Evolutionary conservation across 2,797 vertebrate genomes (phyloP), one percentile per base, ranked within the genome.

Genomic region (Typhlichthys eigenmanni): DNA sequence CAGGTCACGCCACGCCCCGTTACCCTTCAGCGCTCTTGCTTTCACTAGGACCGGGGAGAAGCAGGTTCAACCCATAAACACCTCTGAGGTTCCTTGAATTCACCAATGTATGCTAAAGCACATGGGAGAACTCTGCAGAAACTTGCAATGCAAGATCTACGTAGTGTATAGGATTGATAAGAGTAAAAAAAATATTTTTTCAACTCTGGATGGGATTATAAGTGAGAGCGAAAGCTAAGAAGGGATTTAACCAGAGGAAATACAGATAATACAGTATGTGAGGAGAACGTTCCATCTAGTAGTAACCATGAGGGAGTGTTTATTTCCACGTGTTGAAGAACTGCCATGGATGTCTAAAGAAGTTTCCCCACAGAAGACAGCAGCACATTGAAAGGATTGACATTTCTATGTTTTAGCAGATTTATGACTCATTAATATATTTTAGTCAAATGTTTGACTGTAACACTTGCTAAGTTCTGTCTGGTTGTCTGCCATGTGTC

Each of bases 151-250:
- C 47, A 61, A 71, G 72, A 9, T 24, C 24, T 13, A 57, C 63
- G 70, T 56, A 66, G 63, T 68, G 55, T 52, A 63, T 68, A 78
- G 49, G 58, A 67, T 58, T 81, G 85, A 85, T 76, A 74, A 87
- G 69, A 81, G 58, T 80, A 78, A 66, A 72, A 74, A 64, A 81
- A 62, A 68, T 87, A 87, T 89, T 90, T 90, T 89, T 87, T 86
- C 85, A 87, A 55, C 8, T 17, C 60, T 76, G 69, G 74, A 82
- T n/a, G 58, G 24, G 67, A 68, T 66, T 7, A 4, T 5, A 60
- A 64, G 2, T 12, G 69, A 68, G 34, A 9, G 56, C 66, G 49
- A 70, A 53, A 19, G 58, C 29, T n/a, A 16, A 65, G 57, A 38
- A 16, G n/a, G 64, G 58, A 56, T 66, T 51, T 19, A 47, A 56